phyloP scores from a whole-genome alignment of 2,888 invertebrate species.

The Neoaliturus tenellus region DNA sequence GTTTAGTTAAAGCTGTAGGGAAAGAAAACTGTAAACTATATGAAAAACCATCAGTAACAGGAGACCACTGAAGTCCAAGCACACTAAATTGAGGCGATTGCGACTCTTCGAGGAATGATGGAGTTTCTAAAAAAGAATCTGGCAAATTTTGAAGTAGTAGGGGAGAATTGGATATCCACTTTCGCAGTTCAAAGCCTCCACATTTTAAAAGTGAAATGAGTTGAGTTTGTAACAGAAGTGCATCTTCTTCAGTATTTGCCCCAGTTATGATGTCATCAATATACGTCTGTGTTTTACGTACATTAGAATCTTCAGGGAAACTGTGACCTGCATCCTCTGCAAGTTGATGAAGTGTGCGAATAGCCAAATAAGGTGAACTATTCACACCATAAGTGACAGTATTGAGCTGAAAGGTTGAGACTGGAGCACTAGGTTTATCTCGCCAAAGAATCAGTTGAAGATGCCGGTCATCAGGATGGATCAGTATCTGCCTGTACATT shows the following conservation, averaged over 20 bases:
- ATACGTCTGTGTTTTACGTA: neutral
- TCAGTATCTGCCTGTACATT: neutral
- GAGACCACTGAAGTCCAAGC: constrained; percentile 3
- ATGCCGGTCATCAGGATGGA: constrained; percentile 2
- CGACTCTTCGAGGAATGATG: neutral
- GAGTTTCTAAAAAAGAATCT: neutral
- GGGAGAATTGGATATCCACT: neutral
- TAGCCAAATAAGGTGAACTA: neutral
- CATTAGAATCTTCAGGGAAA: neutral
- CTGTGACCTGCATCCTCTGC: neutral
- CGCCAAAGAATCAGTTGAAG: constrained; percentile 21
- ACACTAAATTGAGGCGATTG: neutral
- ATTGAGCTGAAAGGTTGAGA: neutral
- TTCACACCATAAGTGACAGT: neutral
- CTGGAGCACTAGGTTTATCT: neutral
- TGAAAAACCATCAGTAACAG: constrained; percentile 7
- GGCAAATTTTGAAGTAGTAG: neutral
- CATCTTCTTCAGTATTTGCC: constrained; percentile 12
- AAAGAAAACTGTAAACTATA: neutral
- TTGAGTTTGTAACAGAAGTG: neutral
- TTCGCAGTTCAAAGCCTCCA: constrained; percentile 17
- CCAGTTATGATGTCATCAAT: constrained; percentile 28
- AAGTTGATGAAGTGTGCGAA: neutral
- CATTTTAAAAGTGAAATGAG: constrained; percentile 10
- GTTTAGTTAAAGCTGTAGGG: neutral